Evolutionary conservation across 2,888 invertebrate species (phyloP).

Genomic region (Morpho deidamia): DNA sequence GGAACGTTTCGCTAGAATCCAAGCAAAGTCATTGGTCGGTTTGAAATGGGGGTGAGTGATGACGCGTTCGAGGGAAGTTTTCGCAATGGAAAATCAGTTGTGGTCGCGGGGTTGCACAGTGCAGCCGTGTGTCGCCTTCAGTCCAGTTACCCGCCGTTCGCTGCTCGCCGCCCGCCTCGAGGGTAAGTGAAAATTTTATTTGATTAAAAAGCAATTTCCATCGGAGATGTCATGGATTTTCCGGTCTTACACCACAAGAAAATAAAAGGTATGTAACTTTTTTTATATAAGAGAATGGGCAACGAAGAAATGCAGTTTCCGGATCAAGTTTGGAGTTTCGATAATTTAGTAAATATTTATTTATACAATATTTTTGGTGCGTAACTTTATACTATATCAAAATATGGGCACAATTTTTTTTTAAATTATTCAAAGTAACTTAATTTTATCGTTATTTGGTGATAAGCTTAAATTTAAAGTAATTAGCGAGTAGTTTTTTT

Average conservation of each 20-base stretch:
- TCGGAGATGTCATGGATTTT: slow-evolving; percentile 45
- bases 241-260: slow-evolving; percentile 33
- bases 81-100: slow-evolving; percentile 71
- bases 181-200: slow-evolving; percentile 73
- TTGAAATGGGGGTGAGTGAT: slow-evolving; percentile 62
- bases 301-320: slow-evolving; percentile 14
- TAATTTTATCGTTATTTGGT: no score
- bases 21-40: slow-evolving; percentile 52
- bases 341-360: slow-evolving; percentile 4
- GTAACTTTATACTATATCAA: not conserved
- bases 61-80: slow-evolving; percentile 73
- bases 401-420: no score
- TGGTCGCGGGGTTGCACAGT: slow-evolving; percentile 56
- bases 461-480: no score
- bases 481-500: no score
- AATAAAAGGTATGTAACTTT: slow-evolving; percentile 29
- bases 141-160: slow-evolving; percentile 37
- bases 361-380: not conserved
- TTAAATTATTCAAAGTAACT: no score
- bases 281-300: slow-evolving; percentile 7
- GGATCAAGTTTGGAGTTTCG: slow-evolving; percentile 1
- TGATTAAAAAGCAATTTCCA: slow-evolving; percentile 75
- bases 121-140: slow-evolving; percentile 55
- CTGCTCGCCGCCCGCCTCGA: slow-evolving; percentile 44
- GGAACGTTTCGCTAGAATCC: slow-evolving; percentile 45